Base-by-base conservation (phyloP, 2,113 vertebrate genomes). In the Dunckerocampus dactyliophorus region DNA sequence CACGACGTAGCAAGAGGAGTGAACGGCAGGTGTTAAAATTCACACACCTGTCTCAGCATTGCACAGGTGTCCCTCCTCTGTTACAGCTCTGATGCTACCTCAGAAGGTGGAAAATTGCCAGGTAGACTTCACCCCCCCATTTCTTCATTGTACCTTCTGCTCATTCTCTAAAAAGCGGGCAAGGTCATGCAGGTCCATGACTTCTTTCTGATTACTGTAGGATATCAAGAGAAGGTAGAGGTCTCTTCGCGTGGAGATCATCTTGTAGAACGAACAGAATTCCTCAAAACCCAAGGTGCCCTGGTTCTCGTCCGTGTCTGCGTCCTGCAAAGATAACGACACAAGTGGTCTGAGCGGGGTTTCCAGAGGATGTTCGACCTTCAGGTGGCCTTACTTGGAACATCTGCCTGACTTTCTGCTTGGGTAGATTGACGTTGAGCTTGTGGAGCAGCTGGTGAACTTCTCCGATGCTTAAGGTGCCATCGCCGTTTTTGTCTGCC, bases 361-460 rank as follows among this genome's bases (percentile, higher is more conserved):
- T 60, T 6, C 60, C 48, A 46, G 47, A 22, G 3, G 39, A 43
- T 43, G 39, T 1, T 43, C 3, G 1, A 34, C 31, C 39, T 43
- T 12, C 11, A 4, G 39, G 8, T 21, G 37, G 4, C 50, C 79
- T 83, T 87, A 96, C 96, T 89, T 94, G 92, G 82, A 99, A 98
- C 95, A 98, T 96, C 81, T 95, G 89, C 67, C 92, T 94, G 69
- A 99, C 95, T 78, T 94, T 92, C 81, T 95, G 93, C 7, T 92
- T 89, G 5, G 96, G 94, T 16, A 99, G 86, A 79, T 96, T 98
- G 69, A 98, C 96, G 3, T 98, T 99, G 63, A 99, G 92, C 65
- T 97, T 99, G 87, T 96, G 95, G 71, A 99, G 92, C 39, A 98
- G 91, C 83, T 95, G 96, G 62, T 96, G 92, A 54, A 99, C 94